Evolutionary conservation across 1,140 invertebrate genomes (phyloP).

Genomic region (Orussus abietinus): DNA sequence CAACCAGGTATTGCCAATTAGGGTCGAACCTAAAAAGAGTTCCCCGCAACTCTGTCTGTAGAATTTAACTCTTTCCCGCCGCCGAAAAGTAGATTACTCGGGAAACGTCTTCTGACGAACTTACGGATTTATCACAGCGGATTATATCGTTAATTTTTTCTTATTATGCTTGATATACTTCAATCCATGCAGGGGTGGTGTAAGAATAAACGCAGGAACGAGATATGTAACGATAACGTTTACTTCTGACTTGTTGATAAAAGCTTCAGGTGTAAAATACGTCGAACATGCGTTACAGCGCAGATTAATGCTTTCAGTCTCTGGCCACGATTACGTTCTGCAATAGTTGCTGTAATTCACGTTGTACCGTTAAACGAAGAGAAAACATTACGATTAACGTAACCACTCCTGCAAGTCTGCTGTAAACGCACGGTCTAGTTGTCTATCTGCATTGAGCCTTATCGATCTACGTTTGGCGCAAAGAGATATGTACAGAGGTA

Average conservation of each 20-base stretch:
- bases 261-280: constrained; percentile 40
- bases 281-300: constrained; percentile 30
- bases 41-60: no score
- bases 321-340: neutral
- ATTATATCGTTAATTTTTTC: no score
- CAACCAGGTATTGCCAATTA: no score
- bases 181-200: no score
- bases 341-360: constrained; percentile 15
- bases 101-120: no score
- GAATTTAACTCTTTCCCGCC: no score
- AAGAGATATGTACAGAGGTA: neutral
- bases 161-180: no score
- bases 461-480: constrained; percentile 14
- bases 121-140: no score
- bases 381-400: neutral
- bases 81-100: no score
- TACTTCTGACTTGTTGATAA: constrained; percentile 31
- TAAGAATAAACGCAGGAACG: no score
- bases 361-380: neutral
- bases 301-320: constrained; percentile 29
- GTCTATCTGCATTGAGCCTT: constrained; percentile 15
- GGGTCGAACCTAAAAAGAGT: no score
- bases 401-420: neutral
- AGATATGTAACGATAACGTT: constrained; percentile 38
- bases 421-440: neutral